A percentile compares a stretch with the other conserved stretches of the same genome.
Evolutionary conservation across 2,113 vertebrate species (phyloP).

Genomic region (Lagopus muta): DNA sequence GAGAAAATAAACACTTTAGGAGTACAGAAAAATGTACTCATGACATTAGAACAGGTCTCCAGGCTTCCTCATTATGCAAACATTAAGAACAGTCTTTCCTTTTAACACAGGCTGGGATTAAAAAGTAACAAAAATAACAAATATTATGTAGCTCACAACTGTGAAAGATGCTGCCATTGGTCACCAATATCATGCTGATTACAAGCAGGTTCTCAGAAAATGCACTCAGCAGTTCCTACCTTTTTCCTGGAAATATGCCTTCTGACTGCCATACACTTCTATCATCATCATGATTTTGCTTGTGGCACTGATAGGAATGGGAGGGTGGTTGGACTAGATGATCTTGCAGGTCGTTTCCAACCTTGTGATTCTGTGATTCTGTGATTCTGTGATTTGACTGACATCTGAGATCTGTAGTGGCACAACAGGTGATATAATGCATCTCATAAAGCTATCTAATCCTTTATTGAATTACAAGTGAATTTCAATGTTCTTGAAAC

Average conservation of each 20-base stretch:
- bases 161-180: neutral
- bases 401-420: slow-evolving; percentile 10
- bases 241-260: neutral
- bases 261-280: neutral
- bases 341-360: no score
- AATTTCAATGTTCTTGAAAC: slow-evolving; percentile 19
- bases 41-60: neutral
- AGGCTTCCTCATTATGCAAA: neutral
- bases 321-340: no score
- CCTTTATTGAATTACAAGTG: neutral
- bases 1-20: neutral
- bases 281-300: neutral
- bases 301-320: no score
- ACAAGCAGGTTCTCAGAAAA: neutral
- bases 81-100: neutral
- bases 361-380: no score
- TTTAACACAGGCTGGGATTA: neutral
- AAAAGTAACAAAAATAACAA: neutral
- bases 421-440: neutral
- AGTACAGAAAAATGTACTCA: neutral
- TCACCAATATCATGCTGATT: neutral
- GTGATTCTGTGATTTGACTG: slow-evolving; percentile 9
- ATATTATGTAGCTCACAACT: neutral
- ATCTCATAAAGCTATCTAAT: neutral
- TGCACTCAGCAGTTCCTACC: neutral